Conservation (phyloP, 2,797 vertebrate genomes). For the Limnodromus scolopaceus region DNA sequence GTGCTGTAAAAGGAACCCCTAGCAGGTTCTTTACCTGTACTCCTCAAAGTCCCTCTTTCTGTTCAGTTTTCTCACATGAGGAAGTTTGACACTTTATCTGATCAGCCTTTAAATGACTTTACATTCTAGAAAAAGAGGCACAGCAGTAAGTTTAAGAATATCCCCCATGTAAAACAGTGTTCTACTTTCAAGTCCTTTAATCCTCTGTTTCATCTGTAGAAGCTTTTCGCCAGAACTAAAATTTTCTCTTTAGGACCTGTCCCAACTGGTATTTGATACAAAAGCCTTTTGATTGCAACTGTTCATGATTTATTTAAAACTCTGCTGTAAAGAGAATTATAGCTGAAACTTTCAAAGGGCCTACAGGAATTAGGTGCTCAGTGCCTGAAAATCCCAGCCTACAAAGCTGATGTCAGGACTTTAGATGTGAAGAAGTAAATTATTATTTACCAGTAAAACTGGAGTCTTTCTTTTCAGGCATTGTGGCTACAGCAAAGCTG, state of each 20-base stretch:
- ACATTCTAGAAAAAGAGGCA: conserved; percentile 36
- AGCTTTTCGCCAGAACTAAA: conserved; percentile 32
- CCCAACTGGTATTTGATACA: conserved; percentile 45
- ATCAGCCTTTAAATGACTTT: conserved; percentile 59
- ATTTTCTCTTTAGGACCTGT: conserved; percentile 46
- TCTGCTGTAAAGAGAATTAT: conserved; percentile 16
- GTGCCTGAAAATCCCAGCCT: conserved; percentile 10
- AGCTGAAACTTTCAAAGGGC: conserved; percentile 39
- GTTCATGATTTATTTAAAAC: conserved; percentile 50
- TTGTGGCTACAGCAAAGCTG: conserved; percentile 98
- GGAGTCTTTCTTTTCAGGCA: conserved; percentile 81
- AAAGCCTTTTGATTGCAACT: conserved; percentile 54
- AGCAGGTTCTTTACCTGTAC: conserved; percentile 10
- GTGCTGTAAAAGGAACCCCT: conserved; percentile 9
- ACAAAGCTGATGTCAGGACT: background rate
- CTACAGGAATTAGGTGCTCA: conserved; percentile 3
- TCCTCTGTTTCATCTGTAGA: conserved; percentile 22
- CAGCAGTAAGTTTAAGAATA: conserved; percentile 57
- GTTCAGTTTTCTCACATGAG: conserved; percentile 30
- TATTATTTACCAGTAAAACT: conserved; percentile 19
- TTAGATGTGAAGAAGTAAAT: conserved; percentile 3
- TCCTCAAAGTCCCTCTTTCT: conserved; percentile 46
- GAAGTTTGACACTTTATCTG: conserved; percentile 59
- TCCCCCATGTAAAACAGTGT: conserved; percentile 43
- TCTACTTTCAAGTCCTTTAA: conserved; percentile 62